Evolutionary conservation across 53 echinoderm and acorn worm genomes (phyloP), one percentile per base, ranked within the genome.

Genomic region (Echinarachnius parma): DNA sequence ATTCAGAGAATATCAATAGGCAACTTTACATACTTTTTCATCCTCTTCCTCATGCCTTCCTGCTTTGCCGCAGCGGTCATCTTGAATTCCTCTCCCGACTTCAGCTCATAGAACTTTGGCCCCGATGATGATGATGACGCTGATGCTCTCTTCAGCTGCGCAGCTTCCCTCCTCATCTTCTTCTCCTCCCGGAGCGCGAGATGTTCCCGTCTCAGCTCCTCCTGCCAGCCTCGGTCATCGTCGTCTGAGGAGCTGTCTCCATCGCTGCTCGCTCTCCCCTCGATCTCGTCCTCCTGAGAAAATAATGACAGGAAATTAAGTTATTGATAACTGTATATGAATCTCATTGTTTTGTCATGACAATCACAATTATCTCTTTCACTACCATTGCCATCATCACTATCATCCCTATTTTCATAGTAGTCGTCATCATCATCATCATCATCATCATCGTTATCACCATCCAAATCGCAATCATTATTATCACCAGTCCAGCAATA

Each of bases 61-160:
- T 7, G n/a, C 31, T 19, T 31, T 66, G n/a, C n/a, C 46, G 52
- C 21, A 1, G 65, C 63, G 10, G 46, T 9, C 70, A 69, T 53
- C 20, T 60, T 60, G 42, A 79, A 80, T 34, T 86, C 90, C 61
- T 93, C 90, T 18, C 93, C 93, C 46, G 63, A 46, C 45, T 93
- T 90, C 23, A 90, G 54, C 29, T 93, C 93, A 39, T 93, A 93
- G 76, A 93, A 90, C 45, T 68, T 91, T 10, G 91, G 91, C 48
- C 59, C 27, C 10, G 81, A 2, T 18, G 60, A 21, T 10, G 44
- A 26, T 46, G 53, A 50, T 9, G 34, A 26, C 28, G n/a, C 60
- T n/a, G n/a, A n/a, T 52, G 21, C 49, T 9, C 19, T 34, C 28
- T 50, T 25, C 29, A 34, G 48, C 22, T 53, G 45, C 15, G 69